phyloP scores from a whole-genome alignment of 2,888 invertebrate genomes.

The Carabus problematicus region DNA sequence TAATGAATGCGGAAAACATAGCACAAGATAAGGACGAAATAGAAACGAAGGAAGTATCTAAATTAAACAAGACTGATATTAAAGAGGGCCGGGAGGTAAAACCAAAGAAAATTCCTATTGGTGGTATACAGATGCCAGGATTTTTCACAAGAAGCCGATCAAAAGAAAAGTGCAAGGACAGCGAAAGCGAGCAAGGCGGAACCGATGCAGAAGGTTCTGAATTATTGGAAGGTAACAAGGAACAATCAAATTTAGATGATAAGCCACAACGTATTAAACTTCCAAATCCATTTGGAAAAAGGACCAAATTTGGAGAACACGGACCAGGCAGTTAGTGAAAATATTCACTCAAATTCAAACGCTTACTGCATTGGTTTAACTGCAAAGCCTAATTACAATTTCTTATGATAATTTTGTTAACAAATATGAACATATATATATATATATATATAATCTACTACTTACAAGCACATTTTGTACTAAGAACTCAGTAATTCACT shows the following conservation, averaged over 20 bases:
- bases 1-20: slow-evolving; percentile 69
- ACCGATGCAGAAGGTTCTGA: slow-evolving; percentile 57
- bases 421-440: too few species aligned
- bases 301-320: slow-evolving; percentile 50
- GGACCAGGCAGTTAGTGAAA: slow-evolving; percentile 36
- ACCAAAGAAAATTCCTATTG: slow-evolving; percentile 84
- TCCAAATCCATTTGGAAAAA: slow-evolving; percentile 66
- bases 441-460: too few species aligned
- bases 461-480: too few species aligned
- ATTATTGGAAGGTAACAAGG: slow-evolving; percentile 53
- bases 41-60: slow-evolving; percentile 60
- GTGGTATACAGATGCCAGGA: slow-evolving; percentile 87
- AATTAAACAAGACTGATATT: slow-evolving; percentile 64
- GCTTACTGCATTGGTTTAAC: too few species aligned
- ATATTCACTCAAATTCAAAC: too few species aligned
- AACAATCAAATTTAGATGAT: slow-evolving; percentile 50
- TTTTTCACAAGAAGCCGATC: slow-evolving; percentile 82
- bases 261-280: slow-evolving; percentile 59
- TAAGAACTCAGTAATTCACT: too few species aligned
- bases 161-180: slow-evolving; percentile 70
- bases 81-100: slow-evolving; percentile 78
- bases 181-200: slow-evolving; percentile 60
- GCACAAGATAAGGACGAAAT: slow-evolving; percentile 61
- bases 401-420: too few species aligned
- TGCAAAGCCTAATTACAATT: too few species aligned